Base-by-base conservation (phyloP, 2,888 invertebrate species). In the Cheilosia variabilis region DNA sequence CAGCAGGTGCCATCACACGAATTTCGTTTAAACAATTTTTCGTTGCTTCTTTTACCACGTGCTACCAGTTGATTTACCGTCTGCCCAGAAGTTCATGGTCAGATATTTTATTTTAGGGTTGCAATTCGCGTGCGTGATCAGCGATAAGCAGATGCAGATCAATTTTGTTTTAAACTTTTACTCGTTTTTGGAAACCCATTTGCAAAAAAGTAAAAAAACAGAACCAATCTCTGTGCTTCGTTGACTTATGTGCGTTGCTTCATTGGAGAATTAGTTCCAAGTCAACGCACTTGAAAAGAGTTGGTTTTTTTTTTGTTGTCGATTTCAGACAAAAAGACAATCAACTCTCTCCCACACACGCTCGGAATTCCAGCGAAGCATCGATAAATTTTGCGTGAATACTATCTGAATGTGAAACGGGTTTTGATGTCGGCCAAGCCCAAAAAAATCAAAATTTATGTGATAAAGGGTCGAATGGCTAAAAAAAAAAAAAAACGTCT, bases 351-450 rank as follows among this genome's bases (percentile, higher is more conserved):
- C 78, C 78, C 69, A 69, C 82, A 66, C 82, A 68, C 66, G 24
- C 34, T 58, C 60, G n/a, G 55, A 47, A 78, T 82, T 82, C 78
- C 78, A 55, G 17, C 19, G 77, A 72, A 66, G 47, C 72, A 58
- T 78, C 58, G 66, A 82, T 82, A 60, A 68, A 76, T 58, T 76
- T 76, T 43, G 76, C 66, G 60, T 66, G 53, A 52, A 45, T 57
- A 65, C 37, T 37, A 37, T 13, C 37, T 37, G 37, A 13, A 10
- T 77, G 22, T 50, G 47, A 57, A 72, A 78, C 82, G 66, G 27
- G 82, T 78, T 82, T 62, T 15, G 15, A 43, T 55, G 60, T 72
- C 45, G 43, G 71, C 53, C 66, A 45, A 82, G 50, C 71, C 78
- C 53, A 78, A 55, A 57, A 60, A 31, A 77, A 41, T 37, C 55